Percentiles rank a stretch among this genome's conserved stretches.
Evolutionary conservation across 2,797 vertebrate species (phyloP).

Genomic region (Bradypus variegatus): DNA sequence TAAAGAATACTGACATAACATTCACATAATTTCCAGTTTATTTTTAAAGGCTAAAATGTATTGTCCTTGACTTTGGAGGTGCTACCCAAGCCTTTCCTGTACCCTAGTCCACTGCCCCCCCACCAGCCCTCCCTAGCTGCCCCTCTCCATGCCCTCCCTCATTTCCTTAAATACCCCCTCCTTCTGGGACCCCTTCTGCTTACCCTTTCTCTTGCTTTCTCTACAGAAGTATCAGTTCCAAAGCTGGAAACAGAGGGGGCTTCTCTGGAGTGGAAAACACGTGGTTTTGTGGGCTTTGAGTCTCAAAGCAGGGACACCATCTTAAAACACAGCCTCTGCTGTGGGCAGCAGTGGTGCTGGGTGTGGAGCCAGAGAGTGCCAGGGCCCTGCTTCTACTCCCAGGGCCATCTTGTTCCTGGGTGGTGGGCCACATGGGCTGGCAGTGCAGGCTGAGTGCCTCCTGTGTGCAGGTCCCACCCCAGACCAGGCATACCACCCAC

Average conservation of each 20-base stretch:
- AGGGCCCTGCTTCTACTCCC: neutral
- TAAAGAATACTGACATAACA: neutral
- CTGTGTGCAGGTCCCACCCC: neutral
- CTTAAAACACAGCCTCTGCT: neutral
- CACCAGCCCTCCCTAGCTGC: too few relatives aligned
- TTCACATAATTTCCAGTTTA: neutral
- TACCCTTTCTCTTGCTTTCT: neutral
- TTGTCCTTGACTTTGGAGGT: neutral
- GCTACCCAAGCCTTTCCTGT: too few relatives aligned
- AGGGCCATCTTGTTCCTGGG: neutral
- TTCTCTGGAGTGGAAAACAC: fast-evolving
- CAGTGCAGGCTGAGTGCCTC: neutral
- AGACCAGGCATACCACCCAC: neutral
- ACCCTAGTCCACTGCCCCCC: too few relatives aligned
- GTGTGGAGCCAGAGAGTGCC: fast-evolving
- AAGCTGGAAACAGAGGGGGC: neutral
- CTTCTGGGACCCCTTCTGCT: neutral
- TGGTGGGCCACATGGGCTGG: fast-evolving
- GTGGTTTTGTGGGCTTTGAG: too few relatives aligned
- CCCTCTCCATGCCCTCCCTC: neutral
- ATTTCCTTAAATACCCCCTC: neutral
- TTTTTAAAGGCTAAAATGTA: neutral
- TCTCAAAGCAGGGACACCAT: neutral
- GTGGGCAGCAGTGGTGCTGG: fast-evolving
- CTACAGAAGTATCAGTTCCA: neutral